Base-by-base conservation (phyloP, 2,888 invertebrate species). In the Alloscopus bannaensis region DNA sequence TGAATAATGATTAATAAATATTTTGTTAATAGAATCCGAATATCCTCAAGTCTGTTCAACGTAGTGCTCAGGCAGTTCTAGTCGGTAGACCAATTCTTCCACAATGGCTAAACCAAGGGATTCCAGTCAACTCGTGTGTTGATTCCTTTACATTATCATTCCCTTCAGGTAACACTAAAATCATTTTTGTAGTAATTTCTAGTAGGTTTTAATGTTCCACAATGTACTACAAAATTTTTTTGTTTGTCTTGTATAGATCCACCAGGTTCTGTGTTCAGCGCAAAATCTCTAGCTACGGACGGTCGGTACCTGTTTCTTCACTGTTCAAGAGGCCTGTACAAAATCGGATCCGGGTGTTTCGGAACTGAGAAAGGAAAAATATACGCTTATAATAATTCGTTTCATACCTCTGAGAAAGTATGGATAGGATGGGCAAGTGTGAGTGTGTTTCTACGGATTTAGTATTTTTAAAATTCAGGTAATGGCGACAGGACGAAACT, bases 281-380 rank as follows among this genome's bases (percentile, higher is more conserved):
- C 85, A 50, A 84, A 83, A 77, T 83, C 84, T 22, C 71, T 98
- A 87, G 94, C 95, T 6, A 95, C 95, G 84, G 97, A 98, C 88
- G 98, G 98, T 11, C 93, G 93, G 83, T 97, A 92, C 89, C 90
- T 99, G 68, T 99, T 96, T 88, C 90, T 99, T 29, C 93, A 95
- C 86, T 93, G 95, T 31, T 93, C 93, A 11, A 93, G 93, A 86
- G 95, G 96, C 0, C 90, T 99, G 57, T 91, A 95, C 82, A 99
- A 99, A 90, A 93, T 99, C 81, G 99, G 99, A 20, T 95, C 97
- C 65, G 99, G 99, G 6, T 96, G 96, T 88, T 95, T 95, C 64
- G 96, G 95, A 83, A 97, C 98, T 6, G 92, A 96, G 84, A 94
- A 94, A 88, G 98, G 97, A n/a, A 94, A 95, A 87, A 91, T 97